Base-by-base conservation (phyloP, 2,888 invertebrate genomes). In the Ornithoptera priamus region DNA sequence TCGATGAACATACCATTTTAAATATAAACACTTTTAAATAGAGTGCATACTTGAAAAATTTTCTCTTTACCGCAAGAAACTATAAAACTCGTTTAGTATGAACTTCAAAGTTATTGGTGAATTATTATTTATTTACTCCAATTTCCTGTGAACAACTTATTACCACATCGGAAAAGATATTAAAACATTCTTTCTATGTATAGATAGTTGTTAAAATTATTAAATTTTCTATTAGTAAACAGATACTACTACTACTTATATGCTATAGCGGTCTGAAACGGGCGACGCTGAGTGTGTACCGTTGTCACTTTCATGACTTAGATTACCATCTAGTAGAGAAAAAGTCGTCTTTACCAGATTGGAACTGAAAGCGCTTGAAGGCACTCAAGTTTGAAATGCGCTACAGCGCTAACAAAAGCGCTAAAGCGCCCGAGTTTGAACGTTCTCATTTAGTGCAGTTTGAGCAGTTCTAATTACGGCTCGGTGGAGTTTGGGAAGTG, bases 321-420 rank as follows among this genome's bases (percentile, higher is more conserved):
- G 65, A 69, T 69, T 69, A 69, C 65, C 61, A 65, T 65, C 69
- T 69, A 39, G 56, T 24, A 20, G 53, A 24, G 56, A 65, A 68
- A 69, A 61, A 69, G 39, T 53, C 68, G 42, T 56, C 69, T 65
- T 57, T 65, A 65, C 60, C 57, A 65, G 69, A 56, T 69, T 65
- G 53, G 20, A 65, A 42, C 56, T 61, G 65, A 69, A 69, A 69
- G 65, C 64, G 56, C 65, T 65, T 24, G 61, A 69, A 69, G 61
- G 61, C 65, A 39, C 61, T 61, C 42, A 56, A 58, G 39, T 60
- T 56, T 60, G 56, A 69, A 69, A 67, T 62, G 61, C 65, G 65
- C 65, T 24, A 61, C 69, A 65, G 22, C 42, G 39, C 69, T 61
- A 69, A 69, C 69, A 69, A 69, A 65, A 65, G 69, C 60, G 30